phyloP scores from a whole-genome alignment of 2,797 vertebrate genomes.

The Neopelma chrysocephalum region DNA sequence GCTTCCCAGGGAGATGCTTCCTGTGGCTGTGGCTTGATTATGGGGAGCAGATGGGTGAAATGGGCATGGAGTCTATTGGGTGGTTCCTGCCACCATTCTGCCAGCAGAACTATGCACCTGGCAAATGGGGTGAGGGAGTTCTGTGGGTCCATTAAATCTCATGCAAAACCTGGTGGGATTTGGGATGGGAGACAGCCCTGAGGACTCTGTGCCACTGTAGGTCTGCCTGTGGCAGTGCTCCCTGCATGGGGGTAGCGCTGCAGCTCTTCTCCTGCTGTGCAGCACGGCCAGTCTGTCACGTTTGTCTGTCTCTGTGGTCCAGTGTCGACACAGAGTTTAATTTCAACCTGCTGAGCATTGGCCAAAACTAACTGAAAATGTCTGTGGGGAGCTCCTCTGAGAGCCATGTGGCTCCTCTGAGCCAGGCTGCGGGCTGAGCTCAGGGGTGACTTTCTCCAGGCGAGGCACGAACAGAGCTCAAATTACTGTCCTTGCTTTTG shows the following conservation, averaged over 20 bases:
- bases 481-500: neutral
- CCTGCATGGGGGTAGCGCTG: fast-evolving
- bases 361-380: neutral
- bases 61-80: neutral
- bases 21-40: neutral
- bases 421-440: neutral
- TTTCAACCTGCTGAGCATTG: neutral
- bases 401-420: neutral
- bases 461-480: neutral
- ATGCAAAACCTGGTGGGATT: neutral
- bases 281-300: neutral
- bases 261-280: neutral
- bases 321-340: neutral
- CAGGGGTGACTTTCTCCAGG: neutral
- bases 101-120: neutral
- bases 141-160: neutral
- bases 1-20: neutral
- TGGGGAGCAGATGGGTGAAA: neutral
- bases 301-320: neutral
- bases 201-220: fast-evolving
- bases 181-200: neutral
- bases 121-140: neutral
- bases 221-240: neutral
- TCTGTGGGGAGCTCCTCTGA: neutral
- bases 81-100: neutral